Percentiles rank a stretch among this genome's conserved stretches.
Evolutionary conservation across 2,797 vertebrate genomes (phyloP).

Genomic region (Eidolon dupreanum): DNA sequence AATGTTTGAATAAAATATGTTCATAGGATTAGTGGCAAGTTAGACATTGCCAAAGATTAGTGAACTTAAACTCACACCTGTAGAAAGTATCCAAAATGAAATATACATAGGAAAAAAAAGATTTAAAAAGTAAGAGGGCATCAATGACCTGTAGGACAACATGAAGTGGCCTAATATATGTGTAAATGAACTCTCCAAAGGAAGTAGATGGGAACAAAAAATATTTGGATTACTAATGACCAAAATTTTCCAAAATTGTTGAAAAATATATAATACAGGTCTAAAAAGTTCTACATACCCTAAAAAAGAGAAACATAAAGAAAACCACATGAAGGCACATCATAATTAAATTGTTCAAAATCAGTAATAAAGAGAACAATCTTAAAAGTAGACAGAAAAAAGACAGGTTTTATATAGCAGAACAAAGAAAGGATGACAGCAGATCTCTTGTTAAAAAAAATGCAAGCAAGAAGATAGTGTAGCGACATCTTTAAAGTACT

Average conservation of each 20-base stretch:
- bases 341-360: not conserved
- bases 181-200: not conserved
- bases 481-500: not conserved
- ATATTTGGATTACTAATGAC: not conserved
- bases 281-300: not conserved
- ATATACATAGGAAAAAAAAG: not conserved
- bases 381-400: not conserved
- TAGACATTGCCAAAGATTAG: not conserved
- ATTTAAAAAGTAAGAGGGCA: not conserved
- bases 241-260: not conserved
- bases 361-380: not conserved
- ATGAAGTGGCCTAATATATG: not conserved
- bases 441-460: not conserved
- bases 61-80: not conserved
- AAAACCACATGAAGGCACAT: not conserved
- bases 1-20: constrained; percentile 7
- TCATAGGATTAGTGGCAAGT: not conserved
- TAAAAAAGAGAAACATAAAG: not conserved
- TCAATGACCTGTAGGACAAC: not conserved
- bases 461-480: not conserved
- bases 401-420: not conserved
- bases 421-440: not conserved
- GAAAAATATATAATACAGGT: not conserved
- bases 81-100: constrained; percentile 10
- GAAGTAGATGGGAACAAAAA: not conserved